phyloP scores from a whole-genome alignment of 2,888 invertebrate species.

The Rhagophthalmus giganteus region DNA sequence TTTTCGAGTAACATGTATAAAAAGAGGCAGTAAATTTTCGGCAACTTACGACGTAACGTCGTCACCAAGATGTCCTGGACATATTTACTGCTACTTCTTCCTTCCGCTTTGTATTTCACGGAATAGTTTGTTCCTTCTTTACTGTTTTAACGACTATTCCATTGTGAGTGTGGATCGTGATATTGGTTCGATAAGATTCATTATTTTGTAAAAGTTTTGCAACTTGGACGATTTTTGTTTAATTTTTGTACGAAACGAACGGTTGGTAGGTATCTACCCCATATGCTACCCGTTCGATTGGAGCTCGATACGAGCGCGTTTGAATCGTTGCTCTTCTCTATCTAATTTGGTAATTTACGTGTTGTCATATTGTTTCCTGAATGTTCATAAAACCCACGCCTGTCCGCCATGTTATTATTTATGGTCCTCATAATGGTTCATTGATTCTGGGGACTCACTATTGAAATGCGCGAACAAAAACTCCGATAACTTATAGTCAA shows the following conservation, averaged over 20 bases:
- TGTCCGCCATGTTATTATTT: conserved; percentile 50
- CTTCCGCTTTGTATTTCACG: conserved; percentile 43
- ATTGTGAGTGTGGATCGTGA: conserved; percentile 20
- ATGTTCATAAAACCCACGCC: conserved; percentile 47
- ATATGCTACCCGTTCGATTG: conserved; percentile 17
- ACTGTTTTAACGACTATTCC: conserved; percentile 36
- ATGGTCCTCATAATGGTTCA: conserved; percentile 54
- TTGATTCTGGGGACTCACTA: conserved; percentile 52
- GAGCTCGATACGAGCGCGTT: conserved; percentile 13
- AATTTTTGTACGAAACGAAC: too few species aligned
- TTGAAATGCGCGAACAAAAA: conserved; percentile 51
- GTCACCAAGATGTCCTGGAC: conserved; percentile 43
- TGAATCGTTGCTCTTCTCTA: conserved; percentile 29
- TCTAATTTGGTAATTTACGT: conserved; percentile 47
- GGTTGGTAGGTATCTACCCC: too few species aligned
- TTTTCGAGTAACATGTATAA: conserved; percentile 34
- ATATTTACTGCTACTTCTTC: conserved; percentile 45
- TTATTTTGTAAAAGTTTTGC: too few species aligned
- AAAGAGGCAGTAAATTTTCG: conserved; percentile 36
- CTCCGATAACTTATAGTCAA: conserved; percentile 48
- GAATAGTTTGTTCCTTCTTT: conserved; percentile 34
- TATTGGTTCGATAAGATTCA: conserved; percentile 6
- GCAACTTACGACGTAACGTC: conserved; percentile 35
- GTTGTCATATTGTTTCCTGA: conserved; percentile 49
- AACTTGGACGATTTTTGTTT: too few species aligned